Conservation (phyloP, 2,113 vertebrate genomes). For the Helogale parvula region DNA sequence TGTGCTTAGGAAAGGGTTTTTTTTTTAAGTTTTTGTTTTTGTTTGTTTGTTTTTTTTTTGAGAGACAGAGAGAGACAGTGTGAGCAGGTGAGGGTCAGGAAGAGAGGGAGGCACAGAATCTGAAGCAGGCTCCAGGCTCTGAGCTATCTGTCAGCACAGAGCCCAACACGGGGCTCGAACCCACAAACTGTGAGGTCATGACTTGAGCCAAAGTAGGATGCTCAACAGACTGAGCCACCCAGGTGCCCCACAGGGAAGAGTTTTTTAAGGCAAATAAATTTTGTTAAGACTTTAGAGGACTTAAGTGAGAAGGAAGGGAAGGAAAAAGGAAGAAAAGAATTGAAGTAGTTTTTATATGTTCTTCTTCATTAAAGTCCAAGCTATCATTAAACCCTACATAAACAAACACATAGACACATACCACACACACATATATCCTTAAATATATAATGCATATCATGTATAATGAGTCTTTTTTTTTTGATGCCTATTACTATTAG, state of each 20-base stretch:
- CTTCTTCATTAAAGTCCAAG: not conserved
- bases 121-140: too few relatives aligned
- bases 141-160: too few relatives aligned
- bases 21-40: not conserved
- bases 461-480: not conserved
- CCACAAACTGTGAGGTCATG: too few relatives aligned
- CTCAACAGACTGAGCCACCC: too few relatives aligned
- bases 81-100: too few relatives aligned
- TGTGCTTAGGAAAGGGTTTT: too few relatives aligned
- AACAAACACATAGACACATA: not conserved
- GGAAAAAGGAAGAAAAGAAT: not conserved
- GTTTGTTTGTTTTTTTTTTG: not conserved
- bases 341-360: not conserved
- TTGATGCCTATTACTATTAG: too few relatives aligned
- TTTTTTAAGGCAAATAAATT: not conserved
- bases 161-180: too few relatives aligned
- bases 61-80: too few relatives aligned
- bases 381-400: not conserved
- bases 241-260: too few relatives aligned
- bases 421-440: not conserved
- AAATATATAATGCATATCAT: not conserved
- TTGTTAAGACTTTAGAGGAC: constrained; percentile 5
- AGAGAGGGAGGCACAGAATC: too few relatives aligned
- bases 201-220: too few relatives aligned
- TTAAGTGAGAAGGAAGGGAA: not conserved